phyloP scores from a whole-genome alignment of 2,888 invertebrate species.

The Omphaloscelis lunosa region DNA sequence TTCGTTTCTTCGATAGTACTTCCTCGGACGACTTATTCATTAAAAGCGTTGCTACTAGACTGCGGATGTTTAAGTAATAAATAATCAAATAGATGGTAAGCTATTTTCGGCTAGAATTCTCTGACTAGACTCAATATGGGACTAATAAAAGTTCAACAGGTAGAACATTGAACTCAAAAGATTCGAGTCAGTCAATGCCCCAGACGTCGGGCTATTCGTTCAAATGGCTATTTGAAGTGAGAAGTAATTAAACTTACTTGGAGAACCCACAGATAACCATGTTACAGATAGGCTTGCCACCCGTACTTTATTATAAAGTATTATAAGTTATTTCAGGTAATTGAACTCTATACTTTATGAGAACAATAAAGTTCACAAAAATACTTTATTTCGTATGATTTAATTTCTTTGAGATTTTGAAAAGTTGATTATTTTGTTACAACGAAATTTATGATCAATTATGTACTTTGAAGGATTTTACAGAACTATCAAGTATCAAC shows the following conservation, averaged over 20 bases:
- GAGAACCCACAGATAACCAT: not conserved
- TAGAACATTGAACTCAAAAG: slow-evolving; percentile 38
- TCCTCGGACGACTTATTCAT: not conserved
- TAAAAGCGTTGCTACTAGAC: not conserved
- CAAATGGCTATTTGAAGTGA: slow-evolving; percentile 26
- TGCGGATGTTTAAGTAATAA: not conserved
- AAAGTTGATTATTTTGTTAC: too few species aligned
- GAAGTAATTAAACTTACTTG: slow-evolving; percentile 15
- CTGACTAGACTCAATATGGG: not conserved
- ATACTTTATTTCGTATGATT: too few species aligned
- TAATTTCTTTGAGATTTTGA: too few species aligned
- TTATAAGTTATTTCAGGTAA: too few species aligned
- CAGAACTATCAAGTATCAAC: too few species aligned
- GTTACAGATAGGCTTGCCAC: too few species aligned
- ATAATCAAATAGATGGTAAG: not conserved
- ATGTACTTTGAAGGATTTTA: too few species aligned
- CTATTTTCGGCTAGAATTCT: slow-evolving; percentile 14
- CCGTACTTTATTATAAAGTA: too few species aligned
- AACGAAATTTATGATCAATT: too few species aligned
- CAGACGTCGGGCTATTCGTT: slow-evolving; percentile 1
- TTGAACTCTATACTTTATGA: too few species aligned
- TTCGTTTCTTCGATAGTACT: too few species aligned
- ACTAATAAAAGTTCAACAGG: slow-evolving; percentile 28
- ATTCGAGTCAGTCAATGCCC: slow-evolving; percentile 31
- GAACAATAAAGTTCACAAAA: too few species aligned